Evolutionary conservation across 92 coral and sea anemone genomes (phyloP), one percentile per base, ranked within the genome.

Genomic region (Nematostella vectensis): DNA sequence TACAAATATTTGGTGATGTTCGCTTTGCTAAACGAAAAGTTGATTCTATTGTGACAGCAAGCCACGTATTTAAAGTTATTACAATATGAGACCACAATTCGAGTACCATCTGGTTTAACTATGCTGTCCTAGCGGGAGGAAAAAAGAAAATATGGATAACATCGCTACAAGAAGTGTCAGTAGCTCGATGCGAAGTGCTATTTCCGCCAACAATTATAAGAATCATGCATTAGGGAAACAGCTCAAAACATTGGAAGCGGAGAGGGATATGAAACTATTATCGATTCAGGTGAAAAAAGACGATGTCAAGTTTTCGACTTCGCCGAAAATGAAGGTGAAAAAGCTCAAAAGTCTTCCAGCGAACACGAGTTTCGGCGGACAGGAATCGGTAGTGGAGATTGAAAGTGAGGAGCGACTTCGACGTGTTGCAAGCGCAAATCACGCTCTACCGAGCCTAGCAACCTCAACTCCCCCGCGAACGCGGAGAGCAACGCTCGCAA

Each of bases 201-300:
- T 80, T 2, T 63, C 70, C 19, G 71, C 75, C 2, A 85, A 85
- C 27, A 61, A 45, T 28, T 66, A 39, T 10, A 56, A 59, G 27
- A 74, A 31, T 30, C 88, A 80, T 27, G 63, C 57, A 15, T 78
- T 85, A 43, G 68, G 45, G 4, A 65, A 67, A 59, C 63, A 36
- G 49, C 80, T 85, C 6, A 85, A 54, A 29, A 61, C 40, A 59
- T 45, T 85, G 39, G 95, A 85, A 63, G 83, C 79, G 1, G 80
- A 85, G 33, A 66, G 87, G 57, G 78, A 85, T 58, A 38, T 75
- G 57, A 70, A 73, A 23, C 59, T 85, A 57, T 56, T 71, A 49
- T 80, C 81, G 53, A 25, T 85, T 50, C 77, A 85, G 58, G 59
- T 80, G 6, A 58, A 71, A 36, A 80, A 51, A 27, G 81, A 85